Evolutionary conservation across 2,888 invertebrate genomes (phyloP).

Genomic region (Cephalotes varians): DNA sequence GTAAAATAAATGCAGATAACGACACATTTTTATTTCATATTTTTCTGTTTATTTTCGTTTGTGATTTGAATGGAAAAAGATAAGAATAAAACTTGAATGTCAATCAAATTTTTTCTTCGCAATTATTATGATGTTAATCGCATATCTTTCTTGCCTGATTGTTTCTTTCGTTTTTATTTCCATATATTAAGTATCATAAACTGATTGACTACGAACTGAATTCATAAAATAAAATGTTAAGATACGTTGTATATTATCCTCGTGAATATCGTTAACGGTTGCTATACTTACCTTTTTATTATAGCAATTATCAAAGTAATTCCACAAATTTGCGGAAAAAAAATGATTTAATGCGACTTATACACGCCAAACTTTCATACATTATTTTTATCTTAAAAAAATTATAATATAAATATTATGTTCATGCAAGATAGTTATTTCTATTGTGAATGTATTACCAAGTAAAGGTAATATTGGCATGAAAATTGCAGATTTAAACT

Average conservation of each 20-base stretch:
- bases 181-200: not conserved
- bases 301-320: not conserved
- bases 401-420: too few relatives aligned
- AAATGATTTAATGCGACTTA: conserved; percentile 2
- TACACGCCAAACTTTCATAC: not conserved
- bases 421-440: conserved; percentile 3
- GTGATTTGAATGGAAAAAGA: not conserved
- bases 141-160: not conserved
- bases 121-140: not conserved
- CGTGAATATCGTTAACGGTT: not conserved
- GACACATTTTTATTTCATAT: not conserved
- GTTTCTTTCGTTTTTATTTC: not conserved
- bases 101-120: not conserved
- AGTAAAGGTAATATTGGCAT: too few relatives aligned
- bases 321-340: not conserved
- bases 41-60: not conserved
- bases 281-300: not conserved
- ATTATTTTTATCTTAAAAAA: not conserved
- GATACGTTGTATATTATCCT: not conserved
- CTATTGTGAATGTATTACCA: not conserved
- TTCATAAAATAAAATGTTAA: not conserved
- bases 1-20: not conserved
- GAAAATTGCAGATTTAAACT: not conserved
- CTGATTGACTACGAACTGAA: not conserved
- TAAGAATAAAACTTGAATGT: not conserved